Percentiles rank a stretch among this genome's conserved stretches.
Conservation (phyloP, 2,113 vertebrate species). For the Cynocephalus volans region DNA sequence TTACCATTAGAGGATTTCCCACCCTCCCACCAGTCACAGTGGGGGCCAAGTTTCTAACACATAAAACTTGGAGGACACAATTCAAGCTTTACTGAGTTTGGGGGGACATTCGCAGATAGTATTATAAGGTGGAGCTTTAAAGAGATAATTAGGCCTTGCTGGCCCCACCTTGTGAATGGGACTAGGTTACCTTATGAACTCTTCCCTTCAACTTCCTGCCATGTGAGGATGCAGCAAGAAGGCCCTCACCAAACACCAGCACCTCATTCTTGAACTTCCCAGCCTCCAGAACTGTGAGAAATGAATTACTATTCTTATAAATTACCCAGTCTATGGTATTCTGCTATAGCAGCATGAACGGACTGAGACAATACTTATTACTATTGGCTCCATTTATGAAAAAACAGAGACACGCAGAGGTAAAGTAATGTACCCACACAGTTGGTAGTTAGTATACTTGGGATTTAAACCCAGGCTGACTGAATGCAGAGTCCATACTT, state of each 20-base stretch:
- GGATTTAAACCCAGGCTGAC: constrained; percentile 1
- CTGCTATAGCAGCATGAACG: neutral
- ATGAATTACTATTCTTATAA: neutral
- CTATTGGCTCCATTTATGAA: neutral
- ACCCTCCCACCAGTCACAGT: too few species aligned
- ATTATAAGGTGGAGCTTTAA: neutral
- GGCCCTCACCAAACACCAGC: neutral
- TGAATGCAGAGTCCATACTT: neutral
- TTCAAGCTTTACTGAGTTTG: too few species aligned
- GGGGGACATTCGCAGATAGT: too few species aligned
- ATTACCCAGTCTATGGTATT: neutral
- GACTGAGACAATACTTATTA: neutral
- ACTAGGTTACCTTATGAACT: neutral
- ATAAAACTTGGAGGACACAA: too few species aligned
- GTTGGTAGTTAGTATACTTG: neutral
- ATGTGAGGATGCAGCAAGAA: neutral
- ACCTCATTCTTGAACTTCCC: neutral
- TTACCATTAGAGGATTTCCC: too few species aligned
- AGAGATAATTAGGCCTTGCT: neutral
- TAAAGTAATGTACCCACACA: neutral
- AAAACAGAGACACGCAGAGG: neutral
- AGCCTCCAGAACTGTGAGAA: neutral
- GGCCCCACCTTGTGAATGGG: neutral
- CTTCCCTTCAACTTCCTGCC: neutral
- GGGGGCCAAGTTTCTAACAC: too few species aligned